Base-by-base conservation (phyloP, 2,888 invertebrate species). In the Chorisops tibialis region DNA sequence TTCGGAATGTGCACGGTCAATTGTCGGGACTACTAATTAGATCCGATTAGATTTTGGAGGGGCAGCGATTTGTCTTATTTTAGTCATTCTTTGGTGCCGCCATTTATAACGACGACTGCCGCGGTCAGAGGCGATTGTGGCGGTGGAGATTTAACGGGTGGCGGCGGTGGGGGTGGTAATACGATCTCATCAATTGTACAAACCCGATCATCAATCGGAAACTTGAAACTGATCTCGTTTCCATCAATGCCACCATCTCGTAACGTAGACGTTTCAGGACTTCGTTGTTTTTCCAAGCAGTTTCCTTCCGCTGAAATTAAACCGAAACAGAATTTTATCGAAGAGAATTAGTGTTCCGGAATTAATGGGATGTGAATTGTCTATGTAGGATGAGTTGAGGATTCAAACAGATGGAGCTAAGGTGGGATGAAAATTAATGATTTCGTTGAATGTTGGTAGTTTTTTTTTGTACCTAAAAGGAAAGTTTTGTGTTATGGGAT, bases 211-310 rank as follows among this genome's bases (percentile, higher is more conserved):
- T 77, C 76, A 61, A 82, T 76, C 37, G 83, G 82, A 74, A 83
- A 83, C 72, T 82, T 82, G 70, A 83, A 83, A 74, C 80, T 83
- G 67, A 84, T 82, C 72, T 83, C 83, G 63, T 75, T 78, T 30
- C 30, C 30, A 30, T 30, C 30, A 30, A 30, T 5, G 30, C 30
- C 30, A 30, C 30, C 30, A 66, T 70, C 72, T 51, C 58, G 67
- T 64, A 69, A 68, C 37, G 67, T 65, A 16, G 61, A 61, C 56
- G 70, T 69, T 66, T 62, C 70, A 67, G 56, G 69, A 64, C 75
- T 77, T 62, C 73, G 68, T 69, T 70, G 75, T 68, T 77, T 78
- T 67, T 77, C 78, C 70, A 75, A 73, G 68, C 76, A 75, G 71
- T 77, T 78, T 35, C 71, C 69, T 69, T 75, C 78, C 75, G 68